phyloP scores from a whole-genome alignment of 2,888 invertebrate genomes.

The Strigamia transsilvanica region DNA sequence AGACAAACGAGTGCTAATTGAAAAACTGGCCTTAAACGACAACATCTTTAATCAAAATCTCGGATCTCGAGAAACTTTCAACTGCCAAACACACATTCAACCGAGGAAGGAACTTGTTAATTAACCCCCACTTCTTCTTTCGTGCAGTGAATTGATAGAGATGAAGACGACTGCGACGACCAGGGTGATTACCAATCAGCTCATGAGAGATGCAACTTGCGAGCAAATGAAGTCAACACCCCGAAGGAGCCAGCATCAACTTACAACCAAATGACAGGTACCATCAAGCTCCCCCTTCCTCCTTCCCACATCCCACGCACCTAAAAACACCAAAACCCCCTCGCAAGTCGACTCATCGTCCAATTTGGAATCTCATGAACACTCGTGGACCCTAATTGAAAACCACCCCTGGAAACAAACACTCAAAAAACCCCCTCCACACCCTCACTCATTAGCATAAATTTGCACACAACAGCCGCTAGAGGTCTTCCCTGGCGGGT shows the following conservation, averaged over 20 bases:
- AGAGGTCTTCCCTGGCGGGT: constrained; percentile 35
- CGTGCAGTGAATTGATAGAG: constrained; percentile 16
- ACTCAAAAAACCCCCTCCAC: not conserved
- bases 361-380: constrained; percentile 50
- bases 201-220: constrained; percentile 27
- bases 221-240: constrained; percentile 38
- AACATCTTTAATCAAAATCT: constrained; percentile 6
- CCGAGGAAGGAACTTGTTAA: constrained; percentile 28
- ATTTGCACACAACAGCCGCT: constrained; percentile 43
- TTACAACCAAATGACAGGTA: constrained; percentile 15
- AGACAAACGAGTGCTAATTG: not conserved
- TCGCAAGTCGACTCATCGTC: constrained; percentile 23
- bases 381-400: constrained; percentile 40
- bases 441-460: constrained; percentile 35
- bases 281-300: not conserved
- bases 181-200: constrained; percentile 37
- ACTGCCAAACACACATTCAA: not conserved
- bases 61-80: not conserved
- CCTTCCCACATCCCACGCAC: not conserved
- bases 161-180: constrained; percentile 4
- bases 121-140: constrained; percentile 23
- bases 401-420: constrained; percentile 51
- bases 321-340: not conserved
- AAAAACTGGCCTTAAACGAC: not conserved
- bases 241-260: constrained; percentile 18